A percentile compares a stretch with the other conserved stretches of the same genome.
Evolutionary conservation across 2,888 invertebrate species (phyloP).

Genomic region (Euzophera pinguis): DNA sequence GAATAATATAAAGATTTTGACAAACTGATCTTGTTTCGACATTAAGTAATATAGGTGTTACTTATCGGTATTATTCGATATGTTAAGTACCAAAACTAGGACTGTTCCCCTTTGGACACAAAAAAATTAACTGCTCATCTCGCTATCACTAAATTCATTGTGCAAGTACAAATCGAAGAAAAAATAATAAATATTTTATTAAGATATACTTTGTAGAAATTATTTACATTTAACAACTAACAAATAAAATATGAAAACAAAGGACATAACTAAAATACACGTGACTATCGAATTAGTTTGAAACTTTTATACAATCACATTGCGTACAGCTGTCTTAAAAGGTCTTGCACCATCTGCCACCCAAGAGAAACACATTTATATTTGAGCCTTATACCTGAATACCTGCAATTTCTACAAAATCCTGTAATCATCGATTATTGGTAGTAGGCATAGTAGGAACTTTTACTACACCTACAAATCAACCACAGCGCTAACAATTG

Average conservation of each 20-base stretch:
- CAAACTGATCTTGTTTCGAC: not conserved
- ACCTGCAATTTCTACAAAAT: no score
- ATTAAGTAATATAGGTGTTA: not conserved
- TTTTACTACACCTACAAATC: no score
- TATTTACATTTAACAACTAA: constrained; percentile 42
- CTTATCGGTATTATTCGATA: constrained; percentile 8
- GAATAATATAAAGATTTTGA: no score
- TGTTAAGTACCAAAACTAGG: constrained; percentile 20
- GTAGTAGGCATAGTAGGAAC: no score
- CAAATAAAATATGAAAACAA: constrained; percentile 26
- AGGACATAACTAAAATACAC: constrained; percentile 28
- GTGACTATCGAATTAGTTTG: constrained; percentile 36
- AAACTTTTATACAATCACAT: constrained; percentile 40
- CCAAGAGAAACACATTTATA: not conserved
- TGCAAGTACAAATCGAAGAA: constrained; percentile 9
- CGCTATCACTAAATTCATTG: constrained; percentile 8
- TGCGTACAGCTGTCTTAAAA: constrained; percentile 40
- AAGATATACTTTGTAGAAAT: constrained; percentile 21
- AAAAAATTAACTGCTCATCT: not conserved
- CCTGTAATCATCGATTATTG: no score
- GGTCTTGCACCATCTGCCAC: not conserved
- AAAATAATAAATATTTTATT: constrained; percentile 12
- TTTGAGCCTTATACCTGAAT: not conserved
- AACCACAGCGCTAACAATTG: no score
- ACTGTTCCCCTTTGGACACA: constrained; percentile 1